Evolutionary conservation across 2,113 vertebrate genomes (phyloP), one percentile per base, ranked within the genome.

Genomic region (Chionodraco myersi): DNA sequence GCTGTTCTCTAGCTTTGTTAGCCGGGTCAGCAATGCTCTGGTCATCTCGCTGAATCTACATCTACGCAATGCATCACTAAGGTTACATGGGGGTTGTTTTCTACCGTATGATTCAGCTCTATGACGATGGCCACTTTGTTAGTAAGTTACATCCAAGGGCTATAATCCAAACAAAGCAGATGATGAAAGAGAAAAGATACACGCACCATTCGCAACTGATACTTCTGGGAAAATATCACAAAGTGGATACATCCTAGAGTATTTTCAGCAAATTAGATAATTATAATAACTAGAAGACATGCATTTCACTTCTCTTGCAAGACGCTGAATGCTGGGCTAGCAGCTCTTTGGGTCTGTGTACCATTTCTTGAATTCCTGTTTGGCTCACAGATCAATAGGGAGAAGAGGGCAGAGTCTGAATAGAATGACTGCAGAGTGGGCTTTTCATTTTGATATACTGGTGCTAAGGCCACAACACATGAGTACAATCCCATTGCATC

Each of bases 341-440:
- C 34, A 59, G 53, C 18, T 34, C 13, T 68, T 53, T 60, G 63
- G 36, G 36, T 57, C 18, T 66, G 44, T 41, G 61, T 56, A 56
- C 26, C n/a, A 70, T 79, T 45, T 72, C 16, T 73, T 80, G 41
- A 69, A 70, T 45, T 83, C 26, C 57, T 60, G 52, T 72, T 74
- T 64, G 26, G 30, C 56, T 63, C 52, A 34, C 21, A 56, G 56
- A 80, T 82, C 61, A 76, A 53, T 75, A 64, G 30, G 5, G 9
- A 60, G 48, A 63, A 10, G 65, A 75, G 51, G 54, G 45, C 26
- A 36, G 13, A 59, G 62, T 62, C 62, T 61, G 71, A 59, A 58
- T 12, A 49, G 26, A 71, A 60, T 41, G 56, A 57, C 14, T 67
- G 74, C 52, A 75, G 18, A 59, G 41, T 44, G 41, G 21, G 51